These are phyloP conservation scores for Bombyx mori DNA, from an alignment of 1,140 invertebrate species.

Conservation along the genomic window ASM3026992v2 NC_085119.1:8762001-8762500, in stretches of 20 bases:
- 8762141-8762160: conserved; percentile 68
- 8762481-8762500: too few relatives aligned
- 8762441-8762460: too few relatives aligned
- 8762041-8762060: too few relatives aligned
- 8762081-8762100: conserved; percentile 11
- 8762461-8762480: too few relatives aligned
- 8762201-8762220: conserved; percentile 67
- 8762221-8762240: conserved; percentile 72
- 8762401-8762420: too few relatives aligned
- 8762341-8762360: conserved; percentile 40
- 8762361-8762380: conserved; percentile 49
- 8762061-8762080: conserved; percentile 22
- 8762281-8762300: conserved; percentile 71
- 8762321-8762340: conserved; percentile 65
- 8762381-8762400: too few relatives aligned
- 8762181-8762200: conserved; percentile 50
- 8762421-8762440: too few relatives aligned
- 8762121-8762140: conserved; percentile 59
- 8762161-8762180: conserved; percentile 68
- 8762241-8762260: conserved; percentile 74
- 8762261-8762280: conserved; percentile 74
- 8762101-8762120: conserved; percentile 43
- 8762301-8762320: conserved; percentile 70
- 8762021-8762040: too few relatives aligned
- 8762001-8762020: too few relatives aligned